Percentiles rank a stretch among this genome's conserved stretches.
Evolutionary conservation across 2,888 invertebrate genomes (phyloP).

Genomic region (Pyrgus malvae): DNA sequence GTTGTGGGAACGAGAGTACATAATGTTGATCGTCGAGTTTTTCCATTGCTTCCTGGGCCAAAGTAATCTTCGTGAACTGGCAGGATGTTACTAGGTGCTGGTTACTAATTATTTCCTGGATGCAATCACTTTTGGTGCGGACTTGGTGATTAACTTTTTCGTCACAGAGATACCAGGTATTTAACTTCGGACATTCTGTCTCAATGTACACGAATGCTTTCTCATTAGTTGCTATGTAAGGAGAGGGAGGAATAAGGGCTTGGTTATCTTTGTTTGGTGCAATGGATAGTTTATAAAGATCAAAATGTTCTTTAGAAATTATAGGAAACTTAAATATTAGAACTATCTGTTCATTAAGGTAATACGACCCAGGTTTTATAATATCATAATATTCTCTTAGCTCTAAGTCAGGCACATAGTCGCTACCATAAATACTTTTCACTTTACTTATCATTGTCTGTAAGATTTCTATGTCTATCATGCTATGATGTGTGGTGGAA

Average conservation of each 20-base stretch:
- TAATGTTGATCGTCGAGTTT: too few relatives aligned
- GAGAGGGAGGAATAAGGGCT: neutral
- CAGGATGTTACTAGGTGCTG: neutral
- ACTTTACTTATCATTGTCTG: slow-evolving; percentile 27
- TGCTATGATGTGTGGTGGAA: slow-evolving; percentile 30
- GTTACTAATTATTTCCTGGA: neutral
- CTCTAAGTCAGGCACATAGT: slow-evolving; percentile 24
- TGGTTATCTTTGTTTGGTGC: slow-evolving; percentile 5
- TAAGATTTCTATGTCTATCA: slow-evolving; percentile 29
- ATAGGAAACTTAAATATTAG: slow-evolving; percentile 28
- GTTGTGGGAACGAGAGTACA: too few relatives aligned
- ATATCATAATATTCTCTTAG: slow-evolving; percentile 31
- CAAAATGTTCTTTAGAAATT: slow-evolving; percentile 11
- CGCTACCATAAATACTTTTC: slow-evolving; percentile 14
- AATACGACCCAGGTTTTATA: slow-evolving; percentile 29
- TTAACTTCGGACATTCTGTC: slow-evolving; percentile 2
- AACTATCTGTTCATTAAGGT: slow-evolving; percentile 24
- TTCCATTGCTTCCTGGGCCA: too few relatives aligned
- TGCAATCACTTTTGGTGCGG: neutral
- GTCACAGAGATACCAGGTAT: slow-evolving; percentile 5
- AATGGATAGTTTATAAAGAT: neutral
- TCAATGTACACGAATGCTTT: slow-evolving; percentile 3
- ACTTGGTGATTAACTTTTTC: neutral
- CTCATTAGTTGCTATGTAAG: slow-evolving; percentile 3
- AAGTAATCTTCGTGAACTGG: too few relatives aligned